Conservation (phyloP, 1,140 invertebrate species). For the Musca vetustissima region DNA sequence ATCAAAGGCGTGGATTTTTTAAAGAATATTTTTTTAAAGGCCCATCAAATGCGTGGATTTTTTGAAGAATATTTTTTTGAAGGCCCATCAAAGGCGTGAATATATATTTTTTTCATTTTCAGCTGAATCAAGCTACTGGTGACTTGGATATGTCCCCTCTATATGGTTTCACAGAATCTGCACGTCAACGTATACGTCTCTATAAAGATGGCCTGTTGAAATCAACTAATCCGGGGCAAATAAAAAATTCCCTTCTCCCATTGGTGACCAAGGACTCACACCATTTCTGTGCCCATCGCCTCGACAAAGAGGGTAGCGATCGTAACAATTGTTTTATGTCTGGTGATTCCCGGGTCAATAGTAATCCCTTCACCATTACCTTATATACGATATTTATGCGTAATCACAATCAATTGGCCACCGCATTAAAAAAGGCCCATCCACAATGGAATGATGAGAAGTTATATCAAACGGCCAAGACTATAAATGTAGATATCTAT, state of each 20-base stretch:
- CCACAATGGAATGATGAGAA: constrained; percentile 71
- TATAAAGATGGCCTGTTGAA: constrained; percentile 56
- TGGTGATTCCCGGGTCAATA: constrained; percentile 74
- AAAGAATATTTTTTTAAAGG: too few species aligned
- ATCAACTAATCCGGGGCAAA: not conserved
- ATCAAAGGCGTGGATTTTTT: too few species aligned
- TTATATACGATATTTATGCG: constrained; percentile 84
- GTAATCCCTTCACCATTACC: constrained; percentile 75
- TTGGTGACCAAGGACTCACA: not conserved
- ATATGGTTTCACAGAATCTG: constrained; percentile 65
- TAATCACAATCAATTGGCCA: constrained; percentile 86
- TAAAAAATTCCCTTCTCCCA: not conserved
- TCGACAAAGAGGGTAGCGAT: constrained; percentile 29
- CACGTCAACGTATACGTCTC: constrained; percentile 59
- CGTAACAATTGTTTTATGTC: constrained; percentile 58
- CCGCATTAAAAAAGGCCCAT: constrained; percentile 62
- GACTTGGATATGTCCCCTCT: constrained; percentile 75
- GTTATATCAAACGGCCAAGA: constrained; percentile 78
- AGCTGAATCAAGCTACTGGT: constrained; percentile 77
- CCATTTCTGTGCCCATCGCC: constrained; percentile 12
- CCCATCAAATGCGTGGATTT: too few species aligned
- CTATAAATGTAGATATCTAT: constrained; percentile 81
- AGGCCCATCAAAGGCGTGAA: too few species aligned
- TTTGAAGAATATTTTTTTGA: too few species aligned
- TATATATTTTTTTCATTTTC: too few species aligned